Conservation (phyloP, 2,113 vertebrate genomes). For the Potamarius usumacintae region DNA sequence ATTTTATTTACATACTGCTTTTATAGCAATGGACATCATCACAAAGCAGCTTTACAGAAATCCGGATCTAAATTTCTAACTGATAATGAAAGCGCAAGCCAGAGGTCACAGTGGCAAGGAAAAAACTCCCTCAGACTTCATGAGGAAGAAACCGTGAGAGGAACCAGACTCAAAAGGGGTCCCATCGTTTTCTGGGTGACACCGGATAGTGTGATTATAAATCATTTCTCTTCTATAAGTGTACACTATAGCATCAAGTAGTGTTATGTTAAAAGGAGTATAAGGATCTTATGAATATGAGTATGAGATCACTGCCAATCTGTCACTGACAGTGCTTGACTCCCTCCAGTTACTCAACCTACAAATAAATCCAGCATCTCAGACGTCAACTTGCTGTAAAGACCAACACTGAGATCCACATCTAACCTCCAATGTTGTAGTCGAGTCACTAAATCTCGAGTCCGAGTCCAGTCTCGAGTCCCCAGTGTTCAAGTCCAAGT, state of each 20-base stretch:
- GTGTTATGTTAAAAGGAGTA: neutral
- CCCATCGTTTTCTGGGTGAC: neutral
- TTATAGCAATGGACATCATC: neutral
- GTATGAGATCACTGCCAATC: neutral
- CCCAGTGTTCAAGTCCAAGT: too few relatives aligned
- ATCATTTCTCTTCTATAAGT: neutral
- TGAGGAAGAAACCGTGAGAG: neutral
- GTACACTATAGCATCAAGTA: neutral
- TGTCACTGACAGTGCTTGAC: neutral
- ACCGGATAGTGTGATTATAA: neutral
- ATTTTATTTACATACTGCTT: neutral
- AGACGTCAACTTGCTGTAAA: neutral
- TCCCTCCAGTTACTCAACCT: neutral
- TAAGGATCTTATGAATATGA: neutral
- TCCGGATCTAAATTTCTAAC: neutral
- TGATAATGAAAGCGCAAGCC: too few relatives aligned
- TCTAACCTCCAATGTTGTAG: too few relatives aligned
- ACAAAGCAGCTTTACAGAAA: neutral
- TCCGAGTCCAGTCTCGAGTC: too few relatives aligned
- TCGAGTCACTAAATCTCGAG: too few relatives aligned
- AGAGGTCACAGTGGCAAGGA: neutral
- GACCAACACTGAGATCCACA: neutral
- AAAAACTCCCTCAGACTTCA: neutral
- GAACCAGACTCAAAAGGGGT: neutral
- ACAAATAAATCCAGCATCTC: neutral